A percentile compares a stretch with the other conserved stretches of the same genome.
Conservation (phyloP, 2,797 vertebrate species). For the Smutsia temminckii region DNA sequence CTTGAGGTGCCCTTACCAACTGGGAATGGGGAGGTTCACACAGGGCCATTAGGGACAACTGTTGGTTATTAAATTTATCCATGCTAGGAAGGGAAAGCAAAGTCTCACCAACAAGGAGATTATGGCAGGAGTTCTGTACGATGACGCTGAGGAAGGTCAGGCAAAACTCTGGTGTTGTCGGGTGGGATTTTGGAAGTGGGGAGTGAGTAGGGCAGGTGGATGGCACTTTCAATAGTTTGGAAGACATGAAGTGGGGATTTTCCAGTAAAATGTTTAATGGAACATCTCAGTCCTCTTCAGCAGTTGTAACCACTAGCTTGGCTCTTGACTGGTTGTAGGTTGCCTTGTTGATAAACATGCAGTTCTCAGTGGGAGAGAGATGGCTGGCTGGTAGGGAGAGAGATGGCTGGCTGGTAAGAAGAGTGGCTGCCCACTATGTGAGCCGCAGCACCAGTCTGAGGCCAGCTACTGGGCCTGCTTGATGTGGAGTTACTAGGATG, state of each 20-base stretch:
- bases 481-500: neutral
- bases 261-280: neutral
- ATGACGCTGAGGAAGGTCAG: neutral
- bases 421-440: neutral
- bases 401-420: neutral
- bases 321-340: neutral
- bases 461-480: neutral
- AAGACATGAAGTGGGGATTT: neutral
- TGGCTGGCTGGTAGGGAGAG: neutral
- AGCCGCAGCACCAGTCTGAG: neutral
- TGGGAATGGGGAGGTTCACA: neutral
- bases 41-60: neutral
- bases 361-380: neutral
- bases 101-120: neutral
- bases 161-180: neutral
- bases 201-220: neutral
- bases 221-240: neutral
- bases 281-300: neutral
- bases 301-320: neutral
- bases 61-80: neutral
- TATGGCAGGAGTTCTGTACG: neutral
- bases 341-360: neutral
- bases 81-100: neutral
- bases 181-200: neutral
- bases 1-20: neutral